phyloP scores from a whole-genome alignment of 2,113 vertebrate species.

The Furnarius figulus region DNA sequence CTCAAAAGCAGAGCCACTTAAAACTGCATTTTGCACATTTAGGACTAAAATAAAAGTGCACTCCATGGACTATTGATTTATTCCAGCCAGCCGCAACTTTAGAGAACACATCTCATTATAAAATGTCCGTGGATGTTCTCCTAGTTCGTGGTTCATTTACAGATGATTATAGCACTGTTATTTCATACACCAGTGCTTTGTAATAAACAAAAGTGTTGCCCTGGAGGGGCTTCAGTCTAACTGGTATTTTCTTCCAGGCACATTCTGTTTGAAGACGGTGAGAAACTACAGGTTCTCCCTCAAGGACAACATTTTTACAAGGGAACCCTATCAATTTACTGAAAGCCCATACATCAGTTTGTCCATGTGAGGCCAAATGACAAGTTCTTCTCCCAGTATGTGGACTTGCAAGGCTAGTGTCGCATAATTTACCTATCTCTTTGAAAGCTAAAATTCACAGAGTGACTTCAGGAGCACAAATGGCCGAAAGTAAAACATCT shows the following conservation, averaged over 20 bases:
- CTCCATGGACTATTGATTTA: conserved; percentile 35
- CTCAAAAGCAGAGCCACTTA: not conserved
- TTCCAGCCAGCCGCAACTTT: not conserved
- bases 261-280: not conserved
- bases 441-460: not conserved
- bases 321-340: not conserved
- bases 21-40: conserved; percentile 13
- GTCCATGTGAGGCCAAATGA: not conserved
- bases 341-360: not conserved
- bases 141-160: conserved; percentile 11
- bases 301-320: not conserved
- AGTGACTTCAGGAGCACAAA: not conserved
- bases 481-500: not conserved
- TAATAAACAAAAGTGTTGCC: conserved; percentile 27
- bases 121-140: not conserved
- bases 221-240: conserved; percentile 6
- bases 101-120: not conserved
- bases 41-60: conserved; percentile 5
- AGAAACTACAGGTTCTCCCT: not conserved
- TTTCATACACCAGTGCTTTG: conserved; percentile 8
- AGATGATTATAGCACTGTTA: conserved; percentile 27
- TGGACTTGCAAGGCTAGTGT: not conserved
- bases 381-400: not conserved
- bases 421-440: not conserved
- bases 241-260: not conserved